Conservation (phyloP, 2,113 vertebrate species). For the Suricata suricatta region DNA sequence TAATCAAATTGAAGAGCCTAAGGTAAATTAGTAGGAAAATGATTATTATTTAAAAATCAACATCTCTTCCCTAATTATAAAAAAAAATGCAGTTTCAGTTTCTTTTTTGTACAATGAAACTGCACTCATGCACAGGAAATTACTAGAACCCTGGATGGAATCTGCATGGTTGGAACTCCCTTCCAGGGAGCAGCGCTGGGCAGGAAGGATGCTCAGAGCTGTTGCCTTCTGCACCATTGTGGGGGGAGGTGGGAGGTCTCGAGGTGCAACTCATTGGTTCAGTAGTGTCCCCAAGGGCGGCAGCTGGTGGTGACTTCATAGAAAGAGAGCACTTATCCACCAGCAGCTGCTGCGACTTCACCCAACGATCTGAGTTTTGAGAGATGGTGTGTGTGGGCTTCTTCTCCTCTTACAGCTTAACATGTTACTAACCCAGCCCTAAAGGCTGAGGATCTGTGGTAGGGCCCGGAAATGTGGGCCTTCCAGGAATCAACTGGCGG, state of each 20-base stretch:
- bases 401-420: neutral
- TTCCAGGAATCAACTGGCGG: neutral
- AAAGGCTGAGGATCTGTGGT: neutral
- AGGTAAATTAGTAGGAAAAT: neutral
- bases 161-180: neutral
- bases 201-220: neutral
- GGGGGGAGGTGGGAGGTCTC: no score
- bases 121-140: neutral
- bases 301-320: neutral
- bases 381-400: accelerated
- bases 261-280: neutral
- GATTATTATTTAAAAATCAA: constrained; percentile 17
- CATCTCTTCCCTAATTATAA: neutral
- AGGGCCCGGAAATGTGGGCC: neutral
- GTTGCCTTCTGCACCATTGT: accelerated
- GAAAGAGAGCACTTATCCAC: neutral
- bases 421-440: neutral
- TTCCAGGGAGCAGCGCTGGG: neutral
- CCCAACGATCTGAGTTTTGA: neutral
- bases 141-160: neutral
- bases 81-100: neutral
- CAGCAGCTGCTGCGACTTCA: neutral
- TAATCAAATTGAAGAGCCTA: neutral
- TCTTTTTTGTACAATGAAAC: neutral
- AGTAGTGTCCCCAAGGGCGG: neutral